Conservation (phyloP, 2,113 vertebrate species). For the human (Homo sapiens) region GRCh38 chr1:213446501-213447000, state of each 20-base stretch:
- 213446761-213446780: background rate
- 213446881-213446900: background rate
- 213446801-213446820: background rate
- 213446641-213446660: background rate
- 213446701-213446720: background rate
- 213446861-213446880: background rate
- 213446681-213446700: background rate
- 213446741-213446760: background rate
- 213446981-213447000: background rate
- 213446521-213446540: background rate
- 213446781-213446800: background rate
- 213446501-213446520: background rate
- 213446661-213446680: background rate
- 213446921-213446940: background rate
- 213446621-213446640: background rate
- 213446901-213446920: background rate
- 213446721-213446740: too few relatives aligned
- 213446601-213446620: background rate
- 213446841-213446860: background rate
- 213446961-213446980: background rate
- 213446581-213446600: background rate
- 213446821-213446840: background rate
- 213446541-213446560: background rate
- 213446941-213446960: background rate
- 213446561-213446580: background rate